These are phyloP conservation scores for Malurus alboscapulatus DNA, from an alignment of 2,113 vertebrate species.

Conservation along the genomic window DNA sequence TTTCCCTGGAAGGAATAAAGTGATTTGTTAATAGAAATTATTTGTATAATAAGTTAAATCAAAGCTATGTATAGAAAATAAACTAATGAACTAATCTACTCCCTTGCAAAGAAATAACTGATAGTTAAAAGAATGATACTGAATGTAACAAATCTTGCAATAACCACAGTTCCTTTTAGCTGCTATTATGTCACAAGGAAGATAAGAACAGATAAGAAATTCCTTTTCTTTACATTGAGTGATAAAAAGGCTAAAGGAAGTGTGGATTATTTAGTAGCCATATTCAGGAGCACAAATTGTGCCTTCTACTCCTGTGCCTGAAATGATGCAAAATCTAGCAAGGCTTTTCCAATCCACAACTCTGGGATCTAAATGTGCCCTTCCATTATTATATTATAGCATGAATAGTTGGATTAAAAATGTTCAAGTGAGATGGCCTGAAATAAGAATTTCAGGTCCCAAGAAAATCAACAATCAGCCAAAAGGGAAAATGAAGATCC, in stretches of 20 bases:
- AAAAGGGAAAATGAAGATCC: background rate
- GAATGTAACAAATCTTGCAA: background rate
- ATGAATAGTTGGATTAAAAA: background rate
- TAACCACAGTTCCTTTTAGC: background rate
- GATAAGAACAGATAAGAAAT: background rate
- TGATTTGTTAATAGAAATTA: background rate
- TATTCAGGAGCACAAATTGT: background rate
- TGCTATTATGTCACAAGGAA: background rate
- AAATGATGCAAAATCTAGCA: background rate
- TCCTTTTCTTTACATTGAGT: background rate
- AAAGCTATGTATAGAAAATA: background rate
- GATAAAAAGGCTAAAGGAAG: background rate
- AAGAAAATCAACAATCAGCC: background rate
- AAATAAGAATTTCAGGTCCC: background rate
- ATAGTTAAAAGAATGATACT: background rate
- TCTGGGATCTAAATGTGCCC: background rate
- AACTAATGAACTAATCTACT: background rate
- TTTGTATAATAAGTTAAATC: background rate
- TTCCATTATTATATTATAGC: background rate
- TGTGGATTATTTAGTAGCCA: background rate
- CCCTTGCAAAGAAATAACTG: background rate
- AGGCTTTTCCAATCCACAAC: background rate
- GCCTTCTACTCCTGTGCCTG: background rate
- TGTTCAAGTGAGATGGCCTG: background rate
- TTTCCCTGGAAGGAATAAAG: constrained; percentile 4